Evolutionary conservation across 2,888 invertebrate genomes (phyloP).

Genomic region (Fragum sueziense): DNA sequence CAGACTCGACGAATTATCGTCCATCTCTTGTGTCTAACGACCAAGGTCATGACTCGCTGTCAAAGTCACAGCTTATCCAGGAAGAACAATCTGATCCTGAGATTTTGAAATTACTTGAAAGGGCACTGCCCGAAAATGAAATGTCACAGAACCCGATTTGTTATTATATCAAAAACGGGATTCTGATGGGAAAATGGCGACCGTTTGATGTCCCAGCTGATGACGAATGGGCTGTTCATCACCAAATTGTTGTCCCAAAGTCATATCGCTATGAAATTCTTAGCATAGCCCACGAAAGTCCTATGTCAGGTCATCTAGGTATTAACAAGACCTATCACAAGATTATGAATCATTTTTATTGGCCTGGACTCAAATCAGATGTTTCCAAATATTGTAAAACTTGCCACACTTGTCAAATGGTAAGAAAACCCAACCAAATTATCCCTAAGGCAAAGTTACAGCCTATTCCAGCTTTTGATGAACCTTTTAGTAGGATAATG

Average conservation of each 20-base stretch:
- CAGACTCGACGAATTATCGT: background rate
- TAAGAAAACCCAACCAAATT: slow-evolving; percentile 48
- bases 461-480: slow-evolving; percentile 52
- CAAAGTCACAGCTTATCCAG: slow-evolving; percentile 43
- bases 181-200: slow-evolving; percentile 57
- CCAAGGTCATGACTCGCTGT: no score
- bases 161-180: slow-evolving; percentile 38
- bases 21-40: background rate
- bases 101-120: slow-evolving; percentile 33
- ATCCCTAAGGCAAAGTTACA: slow-evolving; percentile 38
- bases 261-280: slow-evolving; percentile 33
- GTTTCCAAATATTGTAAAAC: slow-evolving; percentile 36
- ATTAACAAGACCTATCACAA: slow-evolving; percentile 46
- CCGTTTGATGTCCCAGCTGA: slow-evolving; percentile 40
- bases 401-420: slow-evolving; percentile 46
- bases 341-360: slow-evolving; percentile 48
- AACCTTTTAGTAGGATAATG: slow-evolving; percentile 47
- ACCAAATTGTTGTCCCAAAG: slow-evolving; percentile 52
- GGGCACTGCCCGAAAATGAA: slow-evolving; percentile 31
- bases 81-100: slow-evolving; percentile 54
- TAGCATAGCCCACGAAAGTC: slow-evolving; percentile 47
- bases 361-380: slow-evolving; percentile 40
- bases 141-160: slow-evolving; percentile 31
- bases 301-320: slow-evolving; percentile 54
- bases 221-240: slow-evolving; percentile 46